Evolutionary conservation across 2,888 invertebrate species (phyloP).

Genomic region (Hydriomena furcata): DNA sequence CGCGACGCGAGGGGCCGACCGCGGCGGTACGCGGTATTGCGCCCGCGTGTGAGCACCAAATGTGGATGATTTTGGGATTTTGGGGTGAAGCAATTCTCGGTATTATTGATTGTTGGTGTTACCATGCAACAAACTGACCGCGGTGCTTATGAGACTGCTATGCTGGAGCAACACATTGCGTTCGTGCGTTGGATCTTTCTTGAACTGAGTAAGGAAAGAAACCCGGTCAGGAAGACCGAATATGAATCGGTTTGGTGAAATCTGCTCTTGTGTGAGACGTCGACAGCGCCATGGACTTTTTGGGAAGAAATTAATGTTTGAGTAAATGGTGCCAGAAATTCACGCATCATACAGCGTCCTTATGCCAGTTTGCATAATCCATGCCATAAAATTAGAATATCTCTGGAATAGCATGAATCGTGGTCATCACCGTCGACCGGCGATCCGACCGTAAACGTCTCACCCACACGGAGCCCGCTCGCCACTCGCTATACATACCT

Average conservation of each 20-base stretch:
- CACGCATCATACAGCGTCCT: neutral
- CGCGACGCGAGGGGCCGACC: conserved; percentile 82
- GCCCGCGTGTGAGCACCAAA: conserved; percentile 54
- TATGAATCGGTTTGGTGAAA: too few relatives aligned
- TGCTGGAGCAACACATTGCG: too few relatives aligned
- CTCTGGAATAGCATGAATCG: conserved; percentile 14
- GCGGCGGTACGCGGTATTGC: conserved; percentile 78
- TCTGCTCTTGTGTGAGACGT: too few relatives aligned
- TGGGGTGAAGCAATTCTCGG: too few relatives aligned
- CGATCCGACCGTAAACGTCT: conserved; percentile 83
- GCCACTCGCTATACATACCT: conserved; percentile 74
- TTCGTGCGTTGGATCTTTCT: too few relatives aligned
- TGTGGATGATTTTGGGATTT: conserved; percentile 33
- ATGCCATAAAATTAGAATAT: conserved; percentile 14
- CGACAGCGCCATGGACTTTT: neutral
- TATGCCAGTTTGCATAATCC: conserved; percentile 2
- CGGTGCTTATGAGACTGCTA: too few relatives aligned
- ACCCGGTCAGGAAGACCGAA: too few relatives aligned
- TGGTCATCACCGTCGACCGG: conserved; percentile 73
- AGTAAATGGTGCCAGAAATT: neutral
- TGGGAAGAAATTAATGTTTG: neutral
- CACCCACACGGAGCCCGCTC: conserved; percentile 79
- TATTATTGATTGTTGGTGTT: too few relatives aligned
- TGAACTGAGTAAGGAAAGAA: too few relatives aligned
- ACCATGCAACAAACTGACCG: too few relatives aligned